Base-by-base conservation (phyloP, 2,888 invertebrate genomes). In the Euplexia lucipara region DNA sequence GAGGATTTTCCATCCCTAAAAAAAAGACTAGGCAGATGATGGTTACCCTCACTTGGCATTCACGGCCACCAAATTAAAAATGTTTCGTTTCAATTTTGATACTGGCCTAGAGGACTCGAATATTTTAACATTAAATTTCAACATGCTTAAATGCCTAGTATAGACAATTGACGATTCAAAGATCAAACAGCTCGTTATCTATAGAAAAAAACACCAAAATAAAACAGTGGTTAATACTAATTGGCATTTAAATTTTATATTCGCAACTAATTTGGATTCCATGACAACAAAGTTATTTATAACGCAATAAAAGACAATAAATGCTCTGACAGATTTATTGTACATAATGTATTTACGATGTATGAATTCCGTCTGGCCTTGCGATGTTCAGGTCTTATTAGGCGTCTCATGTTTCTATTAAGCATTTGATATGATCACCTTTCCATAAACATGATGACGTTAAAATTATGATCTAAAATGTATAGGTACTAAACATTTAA, bases 251-350 rank as follows among this genome's bases (percentile, higher is more conserved):
- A 18, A 64, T 41, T 47, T 12, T 5, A 10, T 14, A 34, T 52
- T 57, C 42, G 7, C 8, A 7, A 39, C 34, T 49, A 59, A 42
- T 54, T 54, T 8, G 16, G 26, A 34, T 41, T 53, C 44, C 16
- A 53, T 48, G 58, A 39, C n/a, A 54, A 54, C 6, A 18, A 67
- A 30, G 20, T 44, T 68, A 41, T 66, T 32, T 52, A 54, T 20
- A 39, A 16, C 18, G 10, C 14, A 41, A 51, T 68, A 54, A 54
- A 58, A 42, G 9, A 58, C 34, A 49, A 26, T 60, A 52, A 56
- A 56, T 42, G 14, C 16, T 56, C 3, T 32, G 51, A 34, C 18
- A 48, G 56, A 62, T 68, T 70, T 61, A 68, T 70, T 32, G 10
- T 20, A 30, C 9, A 35, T 34, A 42, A 48, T 60, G 1, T 48